Conservation (phyloP, 2,888 invertebrate species). For the Rutpela maculata region DNA sequence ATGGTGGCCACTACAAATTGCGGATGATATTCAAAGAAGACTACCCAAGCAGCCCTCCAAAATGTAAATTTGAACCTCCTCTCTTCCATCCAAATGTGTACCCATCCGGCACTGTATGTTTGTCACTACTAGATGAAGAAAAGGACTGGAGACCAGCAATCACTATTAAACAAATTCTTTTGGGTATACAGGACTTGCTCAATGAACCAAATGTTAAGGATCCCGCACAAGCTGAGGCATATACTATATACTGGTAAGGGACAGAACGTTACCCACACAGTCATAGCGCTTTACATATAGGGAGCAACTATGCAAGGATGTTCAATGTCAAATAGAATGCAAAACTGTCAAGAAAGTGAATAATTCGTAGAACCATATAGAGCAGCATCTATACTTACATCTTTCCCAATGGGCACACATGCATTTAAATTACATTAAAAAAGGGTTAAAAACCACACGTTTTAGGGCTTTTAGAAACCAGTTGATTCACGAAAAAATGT, state of each 20-base stretch:
- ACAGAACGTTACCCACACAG: too few relatives aligned
- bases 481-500: too few relatives aligned
- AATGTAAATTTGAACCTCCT: conserved; percentile 99
- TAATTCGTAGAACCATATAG: too few relatives aligned
- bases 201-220: conserved; percentile 99
- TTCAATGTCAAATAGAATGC: too few relatives aligned
- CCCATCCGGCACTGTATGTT: conserved; percentile 93
- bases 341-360: too few relatives aligned
- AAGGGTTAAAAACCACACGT: too few relatives aligned
- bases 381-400: too few relatives aligned
- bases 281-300: too few relatives aligned
- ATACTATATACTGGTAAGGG: conserved; percentile 94
- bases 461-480: too few relatives aligned
- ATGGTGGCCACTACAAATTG: conserved; percentile 96
- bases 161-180: conserved; percentile 97
- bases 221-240: conserved; percentile 99
- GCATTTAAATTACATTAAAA: too few relatives aligned
- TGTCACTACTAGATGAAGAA: conserved; percentile 97
- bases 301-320: too few relatives aligned
- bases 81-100: conserved; percentile 99
- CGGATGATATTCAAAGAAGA: conserved; percentile 99
- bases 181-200: conserved; percentile 97
- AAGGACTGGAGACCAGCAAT: conserved; percentile 99
- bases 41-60: conserved; percentile 98
- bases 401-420: too few relatives aligned